Evolutionary conservation across 2,797 vertebrate species (phyloP).

Genomic region (Tangara arthus): DNA sequence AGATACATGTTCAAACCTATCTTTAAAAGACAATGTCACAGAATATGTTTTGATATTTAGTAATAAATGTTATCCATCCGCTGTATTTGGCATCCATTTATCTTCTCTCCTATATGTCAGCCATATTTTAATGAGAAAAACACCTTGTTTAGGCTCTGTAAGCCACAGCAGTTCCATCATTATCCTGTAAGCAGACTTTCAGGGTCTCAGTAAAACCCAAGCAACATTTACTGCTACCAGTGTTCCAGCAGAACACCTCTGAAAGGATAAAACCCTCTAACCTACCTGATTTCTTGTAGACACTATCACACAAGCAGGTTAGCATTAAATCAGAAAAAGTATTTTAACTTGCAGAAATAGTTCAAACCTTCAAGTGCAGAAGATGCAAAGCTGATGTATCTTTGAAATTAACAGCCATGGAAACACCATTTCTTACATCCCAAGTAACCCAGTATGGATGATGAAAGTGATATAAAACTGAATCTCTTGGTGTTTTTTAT

Average conservation of each 20-base stretch:
- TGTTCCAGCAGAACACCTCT: neutral
- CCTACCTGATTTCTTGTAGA: neutral
- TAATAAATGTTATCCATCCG: neutral
- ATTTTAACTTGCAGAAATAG: neutral
- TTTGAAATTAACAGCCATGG: neutral
- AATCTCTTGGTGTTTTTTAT: neutral
- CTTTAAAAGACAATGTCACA: neutral
- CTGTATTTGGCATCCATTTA: neutral
- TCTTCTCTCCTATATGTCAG: neutral
- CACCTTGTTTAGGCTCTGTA: neutral
- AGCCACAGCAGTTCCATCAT: neutral
- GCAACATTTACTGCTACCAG: neutral
- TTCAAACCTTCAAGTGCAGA: neutral
- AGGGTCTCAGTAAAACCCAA: neutral
- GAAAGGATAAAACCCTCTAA: neutral
- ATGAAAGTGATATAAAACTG: neutral
- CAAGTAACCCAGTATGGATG: neutral
- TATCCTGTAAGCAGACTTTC: neutral
- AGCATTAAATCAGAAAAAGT: neutral
- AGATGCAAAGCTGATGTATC: neutral
- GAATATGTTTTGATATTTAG: neutral
- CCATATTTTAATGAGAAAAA: neutral
- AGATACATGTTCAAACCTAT: neutral
- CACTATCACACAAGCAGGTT: neutral
- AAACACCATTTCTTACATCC: neutral